These are phyloP conservation scores for Cebus imitator DNA, from an alignment of 2,113 vertebrate genomes.

Conservation along the genomic window DNA sequence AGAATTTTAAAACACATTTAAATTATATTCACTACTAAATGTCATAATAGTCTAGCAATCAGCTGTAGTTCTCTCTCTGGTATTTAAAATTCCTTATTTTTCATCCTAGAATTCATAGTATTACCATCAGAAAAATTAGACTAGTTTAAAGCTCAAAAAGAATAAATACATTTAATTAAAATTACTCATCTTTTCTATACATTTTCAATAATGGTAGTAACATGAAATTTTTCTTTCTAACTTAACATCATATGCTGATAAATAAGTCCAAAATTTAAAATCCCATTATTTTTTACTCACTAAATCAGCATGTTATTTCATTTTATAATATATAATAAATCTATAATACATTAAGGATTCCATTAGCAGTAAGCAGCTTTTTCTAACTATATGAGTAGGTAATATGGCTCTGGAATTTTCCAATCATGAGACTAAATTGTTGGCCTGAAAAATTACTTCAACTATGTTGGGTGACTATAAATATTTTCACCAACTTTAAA, in stretches of 20 bases:
- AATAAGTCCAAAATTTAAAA: neutral
- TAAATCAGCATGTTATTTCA: neutral
- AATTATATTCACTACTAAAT: neutral
- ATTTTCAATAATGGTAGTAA: neutral
- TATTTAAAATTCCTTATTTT: conserved; percentile 14
- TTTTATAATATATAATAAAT: neutral
- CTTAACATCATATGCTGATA: neutral
- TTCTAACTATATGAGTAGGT: neutral
- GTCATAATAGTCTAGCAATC: neutral
- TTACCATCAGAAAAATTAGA: neutral
- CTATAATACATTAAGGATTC: neutral
- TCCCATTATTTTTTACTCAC: neutral
- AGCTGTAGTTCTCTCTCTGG: neutral
- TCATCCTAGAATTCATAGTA: conserved; percentile 30
- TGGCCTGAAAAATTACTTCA: neutral
- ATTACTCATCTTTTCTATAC: neutral
- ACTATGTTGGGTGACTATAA: neutral
- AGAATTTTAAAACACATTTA: conserved; percentile 19
- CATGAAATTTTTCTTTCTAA: neutral
- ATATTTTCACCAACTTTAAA: conserved; percentile 12
- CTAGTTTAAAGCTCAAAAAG: neutral
- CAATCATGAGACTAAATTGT: neutral
- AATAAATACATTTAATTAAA: neutral
- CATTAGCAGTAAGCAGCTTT: neutral
- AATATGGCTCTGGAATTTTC: conserved; percentile 1